Evolutionary conservation across 2,113 vertebrate genomes (phyloP), one percentile per base, ranked within the genome.

Genomic region (Aspidoscelis tigris): DNA sequence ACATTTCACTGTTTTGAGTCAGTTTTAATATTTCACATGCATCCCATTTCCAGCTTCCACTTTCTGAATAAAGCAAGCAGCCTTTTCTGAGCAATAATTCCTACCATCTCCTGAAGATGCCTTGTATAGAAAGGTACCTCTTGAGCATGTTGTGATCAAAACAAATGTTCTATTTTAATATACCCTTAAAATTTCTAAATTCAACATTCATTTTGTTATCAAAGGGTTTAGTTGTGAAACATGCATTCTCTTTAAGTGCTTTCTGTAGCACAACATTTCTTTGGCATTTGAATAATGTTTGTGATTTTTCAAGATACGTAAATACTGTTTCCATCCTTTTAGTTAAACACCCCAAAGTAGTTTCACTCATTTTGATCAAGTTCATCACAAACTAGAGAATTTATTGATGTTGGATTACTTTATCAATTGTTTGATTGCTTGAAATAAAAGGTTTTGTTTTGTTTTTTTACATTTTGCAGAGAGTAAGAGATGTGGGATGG

Each of bases 21-120:
- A 65, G 43, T 66, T 78, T 81, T 2, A 0, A 12, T 61, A 71
- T 21, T 74, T 44, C 86, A 84, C 5, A 6, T 50, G 50, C 79
- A 71, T 69, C 20, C 0, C 78, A 82, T 77, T 7, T 82, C 47
- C 87, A 84, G 47, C 81, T 86, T 84, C 82, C 86, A 87, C 86
- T 82, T 88, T 88, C 88, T 58, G 65, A 84, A 41, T 79, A 82
- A 61, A 88, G 26, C 12, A 0, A 75, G 55, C 14, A 33, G 18
- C 9, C 82, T 76, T 26, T 78, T 88, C 12, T 41, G 74, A 66
- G 53, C 79, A 87, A 87, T 91, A 90, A 87, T 0, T 86, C 81
- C 77, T 77, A 55, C 65, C 85, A 84, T 74, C 76, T 89, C 66
- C 74, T 88, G 86, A 88, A 87, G 88, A 76, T 87, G 66, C n/a